Percentiles rank a stretch among this genome's conserved stretches.
These are phyloP conservation scores for Mobula hypostoma DNA, from an alignment of 2,113 vertebrate genomes.

Conservation along the genomic window DNA sequence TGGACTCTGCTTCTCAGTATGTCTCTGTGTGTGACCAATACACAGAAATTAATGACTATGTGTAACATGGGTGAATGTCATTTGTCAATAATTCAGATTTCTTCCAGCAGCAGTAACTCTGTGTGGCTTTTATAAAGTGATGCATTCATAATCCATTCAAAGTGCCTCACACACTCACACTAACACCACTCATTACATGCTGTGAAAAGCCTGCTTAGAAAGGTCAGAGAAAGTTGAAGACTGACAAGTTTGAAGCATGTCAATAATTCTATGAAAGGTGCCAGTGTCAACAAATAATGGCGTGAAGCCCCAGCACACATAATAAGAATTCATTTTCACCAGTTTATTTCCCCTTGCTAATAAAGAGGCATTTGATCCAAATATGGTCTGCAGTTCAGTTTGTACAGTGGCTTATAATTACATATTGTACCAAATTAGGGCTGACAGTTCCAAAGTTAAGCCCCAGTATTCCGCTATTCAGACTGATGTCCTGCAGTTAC, in stretches of 20 bases:
- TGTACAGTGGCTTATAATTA: not conserved
- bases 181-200: not conserved
- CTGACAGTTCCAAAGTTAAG: too few species aligned
- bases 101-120: not conserved
- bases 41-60: not conserved
- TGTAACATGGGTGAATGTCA: not conserved
- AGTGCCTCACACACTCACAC: too few species aligned
- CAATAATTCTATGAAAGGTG: not conserved
- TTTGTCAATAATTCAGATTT: not conserved
- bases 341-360: not conserved
- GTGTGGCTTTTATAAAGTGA: not conserved
- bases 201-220: not conserved
- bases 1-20: not conserved
- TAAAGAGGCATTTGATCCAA: not conserved
- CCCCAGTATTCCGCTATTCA: too few species aligned
- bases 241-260: not conserved
- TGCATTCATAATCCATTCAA: not conserved
- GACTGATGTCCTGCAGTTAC: too few species aligned
- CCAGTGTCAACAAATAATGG: not conserved
- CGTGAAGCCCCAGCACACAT: not conserved
- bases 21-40: too few species aligned
- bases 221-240: not conserved
- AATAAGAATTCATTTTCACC: not conserved
- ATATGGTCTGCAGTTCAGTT: not conserved
- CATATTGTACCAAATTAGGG: too few species aligned